A percentile compares a stretch with the other conserved stretches of the same genome.
phyloP scores from a whole-genome alignment of 2,888 invertebrate genomes.

The Amphipoea lucens region DNA sequence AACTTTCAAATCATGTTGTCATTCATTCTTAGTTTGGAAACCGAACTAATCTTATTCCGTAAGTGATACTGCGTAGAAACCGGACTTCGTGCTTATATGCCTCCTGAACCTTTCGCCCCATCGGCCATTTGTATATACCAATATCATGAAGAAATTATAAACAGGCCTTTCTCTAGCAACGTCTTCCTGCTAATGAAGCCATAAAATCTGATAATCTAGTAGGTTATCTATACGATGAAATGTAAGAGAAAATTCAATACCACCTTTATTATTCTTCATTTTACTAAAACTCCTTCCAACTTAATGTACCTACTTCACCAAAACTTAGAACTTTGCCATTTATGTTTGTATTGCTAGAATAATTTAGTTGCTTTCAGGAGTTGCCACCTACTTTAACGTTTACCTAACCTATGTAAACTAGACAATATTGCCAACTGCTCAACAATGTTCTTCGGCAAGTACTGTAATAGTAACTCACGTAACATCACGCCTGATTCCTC shows the following conservation, averaged over 20 bases:
- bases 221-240: neutral
- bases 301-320: slow-evolving; percentile 6
- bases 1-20: no score
- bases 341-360: slow-evolving; percentile 51
- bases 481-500: neutral
- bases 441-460: slow-evolving; percentile 21
- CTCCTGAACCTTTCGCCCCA: neutral
- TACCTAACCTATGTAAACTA: slow-evolving; percentile 39
- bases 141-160: neutral
- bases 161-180: neutral
- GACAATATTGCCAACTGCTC: slow-evolving; percentile 31
- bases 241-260: neutral
- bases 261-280: slow-evolving; percentile 33
- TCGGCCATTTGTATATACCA: neutral
- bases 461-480: neutral
- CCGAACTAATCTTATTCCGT: no score
- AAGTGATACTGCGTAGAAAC: no score
- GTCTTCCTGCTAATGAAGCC: neutral
- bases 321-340: slow-evolving; percentile 36
- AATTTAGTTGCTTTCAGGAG: slow-evolving; percentile 47
- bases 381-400: slow-evolving; percentile 40
- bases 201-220: neutral
- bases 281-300: slow-evolving; percentile 21
- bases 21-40: no score
- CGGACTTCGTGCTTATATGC: no score